phyloP scores from a whole-genome alignment of 2,888 invertebrate genomes.

The Conchocele bisecta region DNA sequence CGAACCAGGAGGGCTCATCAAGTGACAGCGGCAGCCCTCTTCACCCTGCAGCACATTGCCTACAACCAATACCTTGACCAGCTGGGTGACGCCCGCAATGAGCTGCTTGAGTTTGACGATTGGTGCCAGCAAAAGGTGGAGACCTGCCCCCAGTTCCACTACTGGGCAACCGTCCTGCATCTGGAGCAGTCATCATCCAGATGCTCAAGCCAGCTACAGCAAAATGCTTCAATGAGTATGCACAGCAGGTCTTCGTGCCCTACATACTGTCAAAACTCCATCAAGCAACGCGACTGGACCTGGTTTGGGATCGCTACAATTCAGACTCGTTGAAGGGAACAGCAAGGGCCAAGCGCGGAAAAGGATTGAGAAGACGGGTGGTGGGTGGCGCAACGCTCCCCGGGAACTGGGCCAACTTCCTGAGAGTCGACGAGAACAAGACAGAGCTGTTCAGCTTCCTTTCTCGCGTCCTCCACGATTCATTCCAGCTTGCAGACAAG shows the following conservation, averaged over 20 bases:
- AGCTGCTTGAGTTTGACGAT: slow-evolving; percentile 5
- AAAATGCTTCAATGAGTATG: background rate
- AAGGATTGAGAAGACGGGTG: slow-evolving; percentile 35
- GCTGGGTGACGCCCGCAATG: too few relatives aligned
- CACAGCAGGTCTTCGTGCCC: background rate
- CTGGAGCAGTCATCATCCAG: background rate
- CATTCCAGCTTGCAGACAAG: too few relatives aligned
- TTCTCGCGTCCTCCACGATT: too few relatives aligned
- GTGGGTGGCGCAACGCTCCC: slow-evolving; percentile 1
- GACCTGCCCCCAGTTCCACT: too few relatives aligned
- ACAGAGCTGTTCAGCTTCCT: slow-evolving; percentile 41
- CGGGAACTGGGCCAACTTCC: slow-evolving; percentile 34
- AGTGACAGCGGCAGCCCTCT: slow-evolving; percentile 50
- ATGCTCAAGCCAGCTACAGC: background rate
- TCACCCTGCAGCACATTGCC: slow-evolving; percentile 24
- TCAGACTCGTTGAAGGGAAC: slow-evolving; percentile 37
- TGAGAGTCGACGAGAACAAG: slow-evolving; percentile 40
- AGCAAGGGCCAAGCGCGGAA: slow-evolving; percentile 44
- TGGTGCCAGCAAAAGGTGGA: slow-evolving; percentile 7
- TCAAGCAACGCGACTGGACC: slow-evolving; percentile 38
- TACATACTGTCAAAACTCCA: slow-evolving; percentile 25
- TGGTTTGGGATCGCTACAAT: slow-evolving; percentile 48
- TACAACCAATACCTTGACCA: too few relatives aligned
- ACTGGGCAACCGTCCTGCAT: background rate
- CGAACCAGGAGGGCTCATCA: slow-evolving; percentile 60